Base-by-base conservation (phyloP, 2,797 vertebrate genomes). In the Anas acuta region DNA sequence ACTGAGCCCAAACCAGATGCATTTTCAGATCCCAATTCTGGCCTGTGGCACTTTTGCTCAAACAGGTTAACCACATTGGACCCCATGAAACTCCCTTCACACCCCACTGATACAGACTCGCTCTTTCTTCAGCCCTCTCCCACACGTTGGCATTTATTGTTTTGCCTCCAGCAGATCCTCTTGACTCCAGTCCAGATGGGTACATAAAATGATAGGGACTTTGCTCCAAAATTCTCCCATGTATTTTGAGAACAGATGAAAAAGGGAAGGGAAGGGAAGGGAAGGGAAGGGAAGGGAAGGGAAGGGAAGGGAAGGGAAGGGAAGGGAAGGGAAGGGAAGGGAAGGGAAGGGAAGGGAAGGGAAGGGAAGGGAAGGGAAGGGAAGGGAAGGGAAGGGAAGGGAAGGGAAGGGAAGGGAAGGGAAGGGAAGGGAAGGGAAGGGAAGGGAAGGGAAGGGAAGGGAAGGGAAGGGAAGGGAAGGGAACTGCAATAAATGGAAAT, bases 151-250 rank as follows among this genome's bases (percentile, higher is more conserved):
- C 3, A 47, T 25, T 60, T 62, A 41, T 22, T 25, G 21, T 54
- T 89, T 91, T 86, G 60, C 80, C 65, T 90, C 43, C 53, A 82
- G 71, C 41, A 75, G 37, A 79, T 81, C 35, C 47, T 87, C 26
- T 73, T 87, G 61, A 65, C 35, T 69, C n/a, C 54, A 76, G 86
- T 69, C 61, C 49, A 67, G 74, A 58, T 39, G 56, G 20, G 66
- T 37, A 30, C 20, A 45, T n/a, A 61, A 23, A 30, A 61, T n/a
- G 26, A 28, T 11, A 39, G 4, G 14, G 30, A 39, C 43, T 77
- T 76, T 41, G 30, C 33, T 80, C 51, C 83, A 58, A 43, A 82
- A 86, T 37, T 37, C 45, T 85, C 76, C 47, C 16, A 18, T 62
- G 18, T 67, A 37, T 62, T 75, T 72, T 26, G 64, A 54, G 43